Evolutionary conservation across 2,888 invertebrate species (phyloP).

Genomic region (Hymenopus coronatus): DNA sequence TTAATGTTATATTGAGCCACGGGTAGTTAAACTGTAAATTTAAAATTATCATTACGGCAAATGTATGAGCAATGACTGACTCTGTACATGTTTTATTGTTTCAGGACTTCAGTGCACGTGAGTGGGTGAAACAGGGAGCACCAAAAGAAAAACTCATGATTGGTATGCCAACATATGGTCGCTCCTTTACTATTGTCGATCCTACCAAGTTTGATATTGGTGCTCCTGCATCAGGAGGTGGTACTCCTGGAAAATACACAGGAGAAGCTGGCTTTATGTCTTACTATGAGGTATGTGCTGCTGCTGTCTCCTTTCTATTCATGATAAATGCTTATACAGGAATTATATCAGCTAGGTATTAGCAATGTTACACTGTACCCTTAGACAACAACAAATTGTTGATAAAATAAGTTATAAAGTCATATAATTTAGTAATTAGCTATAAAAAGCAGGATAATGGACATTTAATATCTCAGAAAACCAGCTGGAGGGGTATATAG

Average conservation of each 20-base stretch:
- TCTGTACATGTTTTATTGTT: neutral
- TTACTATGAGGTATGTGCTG: slow-evolving; percentile 73
- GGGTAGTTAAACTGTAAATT: too few species aligned
- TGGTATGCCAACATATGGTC: slow-evolving; percentile 92
- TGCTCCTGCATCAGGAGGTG: slow-evolving; percentile 86
- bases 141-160: slow-evolving; percentile 92
- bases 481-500: too few species aligned
- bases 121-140: slow-evolving; percentile 91
- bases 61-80: neutral
- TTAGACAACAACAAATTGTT: too few species aligned
- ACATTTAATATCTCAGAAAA: too few species aligned
- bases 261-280: slow-evolving; percentile 92
- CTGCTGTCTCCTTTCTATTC: neutral
- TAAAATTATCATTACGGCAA: too few species aligned
- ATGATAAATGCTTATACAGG: too few species aligned
- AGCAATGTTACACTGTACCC: too few species aligned
- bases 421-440: too few species aligned
- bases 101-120: slow-evolving; percentile 83
- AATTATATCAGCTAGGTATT: too few species aligned
- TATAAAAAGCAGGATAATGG: too few species aligned
- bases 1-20: too few species aligned
- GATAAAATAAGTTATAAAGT: too few species aligned
- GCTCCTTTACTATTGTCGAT: slow-evolving; percentile 85
- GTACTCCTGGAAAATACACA: slow-evolving; percentile 79
- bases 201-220: slow-evolving; percentile 88